phyloP scores from a whole-genome alignment of 2,113 vertebrate species.

The Labrus mixtus region DNA sequence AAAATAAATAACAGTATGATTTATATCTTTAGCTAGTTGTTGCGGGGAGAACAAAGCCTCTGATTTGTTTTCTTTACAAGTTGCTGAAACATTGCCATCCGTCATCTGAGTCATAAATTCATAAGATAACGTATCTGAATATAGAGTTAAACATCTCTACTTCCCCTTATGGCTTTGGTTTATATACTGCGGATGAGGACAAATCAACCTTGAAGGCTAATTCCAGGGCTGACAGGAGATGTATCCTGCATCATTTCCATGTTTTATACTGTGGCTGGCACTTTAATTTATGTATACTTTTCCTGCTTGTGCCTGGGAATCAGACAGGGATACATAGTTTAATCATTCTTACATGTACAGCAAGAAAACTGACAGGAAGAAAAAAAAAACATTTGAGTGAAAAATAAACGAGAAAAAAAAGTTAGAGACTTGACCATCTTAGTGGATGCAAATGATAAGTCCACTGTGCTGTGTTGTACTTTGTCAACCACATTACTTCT shows the following conservation, averaged over 20 bases:
- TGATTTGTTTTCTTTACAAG: not conserved
- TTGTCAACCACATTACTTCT: constrained; percentile 77
- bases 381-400: constrained; percentile 7
- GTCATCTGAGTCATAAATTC: constrained; percentile 33
- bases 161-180: constrained; percentile 67
- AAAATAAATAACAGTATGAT: constrained; percentile 17
- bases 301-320: constrained; percentile 19
- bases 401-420: constrained; percentile 60
- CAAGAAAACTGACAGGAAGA: constrained; percentile 28
- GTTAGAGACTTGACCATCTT: constrained; percentile 59
- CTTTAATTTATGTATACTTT: constrained; percentile 31
- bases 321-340: constrained; percentile 7
- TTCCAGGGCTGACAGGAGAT: constrained; percentile 23
- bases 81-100: not conserved
- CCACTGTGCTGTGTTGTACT: constrained; percentile 76
- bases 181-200: constrained; percentile 24
- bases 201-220: constrained; percentile 18
- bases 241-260: not conserved
- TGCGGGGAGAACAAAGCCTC: not conserved
- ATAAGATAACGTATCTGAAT: constrained; percentile 20
- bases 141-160: constrained; percentile 25
- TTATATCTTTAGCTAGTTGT: constrained; percentile 22
- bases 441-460: constrained; percentile 70
- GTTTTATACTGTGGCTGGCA: constrained; percentile 27
- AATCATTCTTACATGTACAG: constrained; percentile 33